Evolutionary conservation across 2,797 vertebrate species (phyloP).

Genomic region (Nyctibius grandis): DNA sequence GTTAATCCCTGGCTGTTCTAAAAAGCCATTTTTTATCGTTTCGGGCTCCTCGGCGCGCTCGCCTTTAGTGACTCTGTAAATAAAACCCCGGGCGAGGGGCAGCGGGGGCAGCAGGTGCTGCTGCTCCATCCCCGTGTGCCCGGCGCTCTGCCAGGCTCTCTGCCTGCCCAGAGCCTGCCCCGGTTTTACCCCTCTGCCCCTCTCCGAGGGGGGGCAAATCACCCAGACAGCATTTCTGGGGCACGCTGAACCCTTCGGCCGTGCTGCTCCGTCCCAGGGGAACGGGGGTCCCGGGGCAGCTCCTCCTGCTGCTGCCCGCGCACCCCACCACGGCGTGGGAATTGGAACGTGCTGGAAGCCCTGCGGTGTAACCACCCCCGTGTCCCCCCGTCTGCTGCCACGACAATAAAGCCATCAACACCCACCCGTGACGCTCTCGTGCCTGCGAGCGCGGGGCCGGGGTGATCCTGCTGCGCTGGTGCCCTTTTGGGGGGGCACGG

Average conservation of each 20-base stretch:
- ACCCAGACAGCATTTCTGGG: too few relatives aligned
- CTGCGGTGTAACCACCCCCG: accelerated
- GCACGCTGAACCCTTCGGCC: accelerated
- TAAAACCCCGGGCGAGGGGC: not conserved
- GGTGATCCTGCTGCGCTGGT: too few relatives aligned
- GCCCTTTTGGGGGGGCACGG: accelerated
- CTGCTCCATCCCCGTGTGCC: not conserved
- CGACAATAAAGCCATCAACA: not conserved
- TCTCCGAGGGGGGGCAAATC: too few relatives aligned
- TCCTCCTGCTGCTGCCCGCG: not conserved
- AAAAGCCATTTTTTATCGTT: accelerated
- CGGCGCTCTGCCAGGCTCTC: not conserved
- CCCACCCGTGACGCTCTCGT: accelerated
- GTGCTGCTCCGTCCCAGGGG: not conserved
- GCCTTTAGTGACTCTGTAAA: not conserved
- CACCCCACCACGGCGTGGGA: too few relatives aligned
- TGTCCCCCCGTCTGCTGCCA: not conserved
- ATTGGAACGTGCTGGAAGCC: not conserved
- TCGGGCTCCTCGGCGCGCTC: not conserved
- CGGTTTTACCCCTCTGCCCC: too few relatives aligned
- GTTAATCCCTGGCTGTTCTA: not conserved
- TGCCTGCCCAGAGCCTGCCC: not conserved
- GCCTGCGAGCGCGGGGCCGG: not conserved
- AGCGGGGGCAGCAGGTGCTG: not conserved
- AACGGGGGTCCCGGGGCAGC: not conserved